Conservation (phyloP, 2,797 vertebrate genomes). For the Petrocephalus schoutedeni region DNA sequence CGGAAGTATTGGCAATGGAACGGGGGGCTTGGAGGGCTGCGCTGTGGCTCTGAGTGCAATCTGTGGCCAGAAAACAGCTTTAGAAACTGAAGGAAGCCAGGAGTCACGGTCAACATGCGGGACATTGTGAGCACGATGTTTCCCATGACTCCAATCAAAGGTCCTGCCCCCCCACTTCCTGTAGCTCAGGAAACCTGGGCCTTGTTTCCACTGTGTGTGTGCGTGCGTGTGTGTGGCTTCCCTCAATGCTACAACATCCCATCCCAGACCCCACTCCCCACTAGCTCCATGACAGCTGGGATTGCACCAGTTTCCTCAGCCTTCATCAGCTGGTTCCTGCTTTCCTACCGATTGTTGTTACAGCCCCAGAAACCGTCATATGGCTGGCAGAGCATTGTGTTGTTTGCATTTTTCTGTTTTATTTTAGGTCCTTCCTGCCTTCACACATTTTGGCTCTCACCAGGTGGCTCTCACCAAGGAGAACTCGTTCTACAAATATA, state of each 20-base stretch:
- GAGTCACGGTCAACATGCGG: constrained; percentile 4
- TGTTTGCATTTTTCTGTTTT: constrained; percentile 25
- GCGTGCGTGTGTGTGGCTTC: constrained; percentile 10
- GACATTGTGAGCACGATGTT: constrained; percentile 24
- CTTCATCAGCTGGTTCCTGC: constrained; percentile 30
- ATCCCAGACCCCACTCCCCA: background rate
- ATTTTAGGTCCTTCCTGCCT: constrained; percentile 33
- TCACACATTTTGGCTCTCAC: constrained; percentile 33
- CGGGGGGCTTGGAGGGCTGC: background rate
- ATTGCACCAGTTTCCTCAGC: constrained; percentile 25
- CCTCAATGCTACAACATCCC: background rate
- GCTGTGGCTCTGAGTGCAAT: background rate
- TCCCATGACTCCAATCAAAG: background rate
- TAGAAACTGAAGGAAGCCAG: constrained; percentile 20
- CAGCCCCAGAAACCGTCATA: constrained; percentile 18
- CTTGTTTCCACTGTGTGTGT: constrained; percentile 21
- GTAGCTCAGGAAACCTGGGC: constrained; percentile 34
- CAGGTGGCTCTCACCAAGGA: constrained; percentile 43
- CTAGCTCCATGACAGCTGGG: constrained; percentile 23
- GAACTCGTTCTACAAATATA: constrained; percentile 34
- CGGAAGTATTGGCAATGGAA: background rate
- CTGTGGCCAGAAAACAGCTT: background rate
- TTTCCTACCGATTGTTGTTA: constrained; percentile 23
- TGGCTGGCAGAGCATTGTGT: constrained; percentile 21
- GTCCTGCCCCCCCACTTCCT: background rate